Evolutionary conservation across 2,113 vertebrate genomes (phyloP), one percentile per base, ranked within the genome.

Genomic region (Halcyon senegalensis): DNA sequence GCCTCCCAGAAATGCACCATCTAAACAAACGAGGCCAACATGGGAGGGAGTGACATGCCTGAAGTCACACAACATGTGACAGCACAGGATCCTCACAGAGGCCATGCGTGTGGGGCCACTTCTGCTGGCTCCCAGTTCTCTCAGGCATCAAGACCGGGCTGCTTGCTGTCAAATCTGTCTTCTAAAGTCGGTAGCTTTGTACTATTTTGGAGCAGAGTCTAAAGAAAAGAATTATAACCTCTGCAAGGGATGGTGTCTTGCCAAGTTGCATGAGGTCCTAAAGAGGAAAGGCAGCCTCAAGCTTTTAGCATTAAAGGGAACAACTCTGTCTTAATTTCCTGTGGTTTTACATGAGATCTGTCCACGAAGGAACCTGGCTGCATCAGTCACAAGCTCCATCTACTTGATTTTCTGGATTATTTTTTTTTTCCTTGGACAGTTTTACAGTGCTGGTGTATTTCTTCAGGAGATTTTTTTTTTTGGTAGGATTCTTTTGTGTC

Each of bases 311-410:
- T n/a, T 90, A 90, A 94, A 85, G 41, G 89, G 77, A 96, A 95
- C 66, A 93, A 81, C 24, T 77, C 27, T 80, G 64, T 83, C 76
- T 84, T 86, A 78, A 92, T 95, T 96, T 95, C 77, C 84, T 84
- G 73, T 90, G 90, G 80, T 92, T 95, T 96, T 66, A 82, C 76
- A 92, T 23, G 76, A 96, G 88, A 80, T 66, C 59, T 69, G 70
- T 39, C 60, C 67, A 46, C 1, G 10, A 88, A 94, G 67, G 72
- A 93, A 93, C 48, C 37, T 76, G 51, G 48, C 58, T 46, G 56
- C n/a, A 55, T 87, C 51, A 89, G 70, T 82, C 81, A 93, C 41
- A 75, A 58, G n/a, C 30, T 84, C 69, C 77, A 85, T 73, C 80
- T 73, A 43, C 53, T 73, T 80, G 41, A 79, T 76, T 95, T 92